A percentile compares a stretch with the other conserved stretches of the same genome.
Evolutionary conservation across 2,888 invertebrate species (phyloP).

Genomic region (Apamea sordens): DNA sequence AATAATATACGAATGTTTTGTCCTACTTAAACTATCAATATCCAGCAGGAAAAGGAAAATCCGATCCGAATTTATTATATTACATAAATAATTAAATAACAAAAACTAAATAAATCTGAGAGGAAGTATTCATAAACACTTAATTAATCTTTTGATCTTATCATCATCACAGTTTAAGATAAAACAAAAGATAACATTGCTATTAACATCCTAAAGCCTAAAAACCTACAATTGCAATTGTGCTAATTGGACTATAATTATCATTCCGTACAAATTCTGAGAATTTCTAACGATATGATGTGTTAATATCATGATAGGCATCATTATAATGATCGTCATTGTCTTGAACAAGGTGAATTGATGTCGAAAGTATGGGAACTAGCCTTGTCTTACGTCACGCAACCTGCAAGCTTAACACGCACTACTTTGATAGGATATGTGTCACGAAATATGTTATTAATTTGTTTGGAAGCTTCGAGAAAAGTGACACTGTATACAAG

Average conservation of each 20-base stretch:
- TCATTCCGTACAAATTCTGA: constrained; percentile 37
- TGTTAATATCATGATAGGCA: constrained; percentile 61
- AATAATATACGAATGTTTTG: background rate
- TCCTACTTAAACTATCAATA: background rate
- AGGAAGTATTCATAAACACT: background rate
- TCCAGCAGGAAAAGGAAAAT: constrained; percentile 23
- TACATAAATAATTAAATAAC: background rate
- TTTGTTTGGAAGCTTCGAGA: background rate
- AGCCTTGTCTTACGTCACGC: constrained; percentile 70
- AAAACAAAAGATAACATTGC: constrained; percentile 13
- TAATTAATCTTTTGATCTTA: constrained; percentile 15
- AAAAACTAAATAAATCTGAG: background rate
- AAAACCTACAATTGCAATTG: background rate
- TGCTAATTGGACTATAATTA: constrained; percentile 40
- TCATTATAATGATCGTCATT: constrained; percentile 68
- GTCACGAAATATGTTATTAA: background rate
- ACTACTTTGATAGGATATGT: constrained; percentile 13
- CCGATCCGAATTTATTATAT: background rate
- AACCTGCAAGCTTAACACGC: constrained; percentile 28
- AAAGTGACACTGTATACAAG: background rate
- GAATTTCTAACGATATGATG: constrained; percentile 49
- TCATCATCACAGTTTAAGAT: constrained; percentile 15
- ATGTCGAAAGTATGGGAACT: constrained; percentile 69
- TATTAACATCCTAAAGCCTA: constrained; percentile 6
- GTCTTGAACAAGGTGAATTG: constrained; percentile 70